phyloP scores from a whole-genome alignment of 2,888 invertebrate species.

The Pseudeuparius sepicola region DNA sequence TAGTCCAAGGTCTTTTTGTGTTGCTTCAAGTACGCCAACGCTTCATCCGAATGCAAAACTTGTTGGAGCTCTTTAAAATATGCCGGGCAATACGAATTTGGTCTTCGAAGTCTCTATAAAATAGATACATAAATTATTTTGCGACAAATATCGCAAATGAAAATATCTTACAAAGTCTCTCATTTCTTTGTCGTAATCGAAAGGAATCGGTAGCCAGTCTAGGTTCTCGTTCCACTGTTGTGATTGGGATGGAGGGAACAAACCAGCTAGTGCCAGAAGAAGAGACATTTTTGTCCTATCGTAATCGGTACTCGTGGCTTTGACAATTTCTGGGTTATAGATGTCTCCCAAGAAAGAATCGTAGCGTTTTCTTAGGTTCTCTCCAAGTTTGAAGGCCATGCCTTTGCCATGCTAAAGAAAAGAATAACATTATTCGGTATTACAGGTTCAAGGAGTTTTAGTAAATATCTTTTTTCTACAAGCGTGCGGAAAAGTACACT shows the following conservation, averaged over 20 bases:
- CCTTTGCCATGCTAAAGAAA: slow-evolving; percentile 37
- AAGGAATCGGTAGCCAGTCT: slow-evolving; percentile 53
- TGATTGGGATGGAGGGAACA: slow-evolving; percentile 49
- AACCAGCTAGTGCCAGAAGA: slow-evolving; percentile 56
- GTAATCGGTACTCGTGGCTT: slow-evolving; percentile 53
- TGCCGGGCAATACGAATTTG: slow-evolving; percentile 32
- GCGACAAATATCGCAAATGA: too few species aligned
- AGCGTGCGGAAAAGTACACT: too few species aligned
- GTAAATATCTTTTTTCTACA: too few species aligned
- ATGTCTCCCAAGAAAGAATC: slow-evolving; percentile 36
- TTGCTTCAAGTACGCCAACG: slow-evolving; percentile 24
- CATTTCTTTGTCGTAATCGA: slow-evolving; percentile 28
- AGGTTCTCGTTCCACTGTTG: slow-evolving; percentile 43
- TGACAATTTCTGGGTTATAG: slow-evolving; percentile 39
- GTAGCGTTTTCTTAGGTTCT: slow-evolving; percentile 36
- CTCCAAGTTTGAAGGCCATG: slow-evolving; percentile 38
- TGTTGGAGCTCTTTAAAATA: slow-evolving; percentile 32
- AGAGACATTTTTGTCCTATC: slow-evolving; percentile 69
- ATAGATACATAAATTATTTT: slow-evolving; percentile 7
- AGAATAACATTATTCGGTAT: slow-evolving; percentile 1
- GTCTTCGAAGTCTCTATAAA: slow-evolving; percentile 32
- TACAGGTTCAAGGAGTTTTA: too few species aligned
- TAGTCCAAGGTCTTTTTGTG: slow-evolving; percentile 28
- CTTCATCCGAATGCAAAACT: slow-evolving; percentile 27
- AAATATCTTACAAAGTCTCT: slow-evolving; percentile 32